Percentiles rank a stretch among this genome's conserved stretches.
phyloP scores from a whole-genome alignment of 2,797 vertebrate genomes.

The Arremon brunneinucha region DNA sequence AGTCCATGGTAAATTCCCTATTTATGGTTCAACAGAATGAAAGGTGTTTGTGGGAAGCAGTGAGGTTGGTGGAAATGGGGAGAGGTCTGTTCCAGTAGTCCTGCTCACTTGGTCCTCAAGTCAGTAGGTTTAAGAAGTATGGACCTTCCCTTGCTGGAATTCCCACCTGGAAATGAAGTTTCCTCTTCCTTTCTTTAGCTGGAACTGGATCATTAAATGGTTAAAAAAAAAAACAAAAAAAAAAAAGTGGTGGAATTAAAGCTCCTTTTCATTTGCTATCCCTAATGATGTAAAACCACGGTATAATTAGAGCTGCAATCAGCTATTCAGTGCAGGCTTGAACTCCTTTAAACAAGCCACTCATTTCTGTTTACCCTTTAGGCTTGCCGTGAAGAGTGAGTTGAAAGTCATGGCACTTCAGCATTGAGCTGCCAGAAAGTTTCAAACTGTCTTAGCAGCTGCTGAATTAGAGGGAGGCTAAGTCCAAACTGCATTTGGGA shows the following conservation, averaged over 20 bases:
- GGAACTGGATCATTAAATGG: conserved; percentile 7
- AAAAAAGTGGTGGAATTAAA: neutral
- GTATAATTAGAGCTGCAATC: conserved; percentile 49
- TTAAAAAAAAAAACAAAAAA: neutral
- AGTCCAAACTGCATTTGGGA: neutral
- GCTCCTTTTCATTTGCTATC: conserved; percentile 4
- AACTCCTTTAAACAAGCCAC: conserved; percentile 19
- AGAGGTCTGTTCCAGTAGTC: neutral
- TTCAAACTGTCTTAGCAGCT: conserved; percentile 20
- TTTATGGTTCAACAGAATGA: neutral
- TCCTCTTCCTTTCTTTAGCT: neutral
- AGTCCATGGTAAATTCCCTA: neutral
- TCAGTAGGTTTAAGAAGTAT: neutral
- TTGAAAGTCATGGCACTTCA: conserved; percentile 33
- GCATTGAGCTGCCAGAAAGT: neutral
- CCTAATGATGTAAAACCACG: conserved; percentile 48
- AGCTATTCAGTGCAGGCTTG: conserved; percentile 31
- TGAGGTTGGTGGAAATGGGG: neutral
- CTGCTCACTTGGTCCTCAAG: neutral
- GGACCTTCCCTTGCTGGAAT: neutral
- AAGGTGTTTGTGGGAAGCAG: neutral
- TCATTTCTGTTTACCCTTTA: conserved; percentile 51
- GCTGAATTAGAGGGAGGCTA: neutral
- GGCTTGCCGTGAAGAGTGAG: conserved; percentile 36
- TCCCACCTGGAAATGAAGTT: neutral